These are phyloP conservation scores for Machimus atricapillus DNA, from an alignment of 2,888 invertebrate species.

Conservation along the genomic window DNA sequence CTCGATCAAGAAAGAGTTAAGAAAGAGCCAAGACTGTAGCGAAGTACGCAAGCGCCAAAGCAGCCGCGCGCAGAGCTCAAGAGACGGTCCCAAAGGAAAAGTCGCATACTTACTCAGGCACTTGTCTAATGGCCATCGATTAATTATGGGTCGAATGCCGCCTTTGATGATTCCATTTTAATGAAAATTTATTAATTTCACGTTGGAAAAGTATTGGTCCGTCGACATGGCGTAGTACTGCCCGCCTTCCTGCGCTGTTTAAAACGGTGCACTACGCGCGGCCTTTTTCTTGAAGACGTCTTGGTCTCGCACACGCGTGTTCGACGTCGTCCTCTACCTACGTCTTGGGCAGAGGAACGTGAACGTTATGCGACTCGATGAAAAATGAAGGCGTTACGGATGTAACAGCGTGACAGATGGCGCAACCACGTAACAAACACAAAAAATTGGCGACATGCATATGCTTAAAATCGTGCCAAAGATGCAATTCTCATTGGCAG, in stretches of 20 bases:
- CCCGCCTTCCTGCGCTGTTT: slow-evolving; percentile 12
- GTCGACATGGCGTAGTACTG: not conserved
- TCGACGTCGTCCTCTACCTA: not conserved
- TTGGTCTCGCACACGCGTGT: not conserved
- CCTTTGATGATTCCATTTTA: slow-evolving; percentile 52
- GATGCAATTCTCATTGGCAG: not conserved
- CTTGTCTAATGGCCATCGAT: slow-evolving; percentile 43
- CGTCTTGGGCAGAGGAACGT: not conserved
- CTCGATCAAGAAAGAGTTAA: slow-evolving; percentile 13
- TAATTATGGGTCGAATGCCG: slow-evolving; percentile 47
- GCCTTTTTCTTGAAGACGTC: not conserved
- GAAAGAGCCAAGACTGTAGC: not conserved
- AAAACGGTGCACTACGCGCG: slow-evolving; percentile 4
- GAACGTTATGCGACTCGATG: slow-evolving; percentile 31
- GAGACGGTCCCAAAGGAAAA: not conserved
- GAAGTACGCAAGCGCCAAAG: not conserved
- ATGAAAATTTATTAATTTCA: slow-evolving; percentile 52
- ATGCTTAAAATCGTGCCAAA: slow-evolving; percentile 18
- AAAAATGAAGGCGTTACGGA: slow-evolving; percentile 44
- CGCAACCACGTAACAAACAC: slow-evolving; percentile 27
- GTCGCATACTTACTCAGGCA: slow-evolving; percentile 35
- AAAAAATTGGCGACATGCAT: slow-evolving; percentile 16
- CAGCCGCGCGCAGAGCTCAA: not conserved
- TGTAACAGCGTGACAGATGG: slow-evolving; percentile 44
- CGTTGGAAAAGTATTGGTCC: slow-evolving; percentile 30